Base-by-base conservation (phyloP, 2,888 invertebrate genomes). In the Argyresthia albistria region DNA sequence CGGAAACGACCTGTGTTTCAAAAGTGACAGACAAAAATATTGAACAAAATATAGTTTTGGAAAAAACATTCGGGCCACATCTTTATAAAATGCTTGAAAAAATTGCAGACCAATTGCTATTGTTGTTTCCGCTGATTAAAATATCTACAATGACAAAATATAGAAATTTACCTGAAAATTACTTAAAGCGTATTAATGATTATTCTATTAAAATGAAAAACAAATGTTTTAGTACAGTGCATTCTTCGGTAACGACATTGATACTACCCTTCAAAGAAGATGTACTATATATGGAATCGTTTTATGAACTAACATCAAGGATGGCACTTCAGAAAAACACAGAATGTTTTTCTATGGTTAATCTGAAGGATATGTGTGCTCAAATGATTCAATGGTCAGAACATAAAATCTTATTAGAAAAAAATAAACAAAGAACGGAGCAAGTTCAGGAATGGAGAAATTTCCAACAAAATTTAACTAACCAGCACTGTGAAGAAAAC, bases 301-400 rank as follows among this genome's bases (percentile, higher is more conserved):
- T 56, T 43, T 12, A 48, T 9, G 43, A 51, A 8, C n/a, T 50
- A 4, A 50, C 50, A 4, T 8, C 45, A 15, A 47, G 43, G 46
- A 14, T 16, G n/a, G 51, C 53, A 35, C 9, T 25, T 12, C 37
- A 53, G 42, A 15, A 43, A 39, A n/a, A 49, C 42, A 49, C 25
- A n/a, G 15, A 4, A 9, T 1, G 45, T 15, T 6, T 35, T 16
- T 16, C 37, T 50, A 4, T 9, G 8, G 6, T 1, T 36, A 51
- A 53, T 47, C 51, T 49, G 16, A 35, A 11, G 8, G 50, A 49
- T 43, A 46, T 56, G 14, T 36, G 50, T 12, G 1, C 7, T 0
- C 53, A 56, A 51, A 51, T 56, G 51, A 8, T 56, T 1, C 10
- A 14, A 35, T 53, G 49, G 53, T 35, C 51, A 10, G 51, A 46